phyloP scores from a whole-genome alignment of 2,113 vertebrate genomes.

The Galbula dea region DNA sequence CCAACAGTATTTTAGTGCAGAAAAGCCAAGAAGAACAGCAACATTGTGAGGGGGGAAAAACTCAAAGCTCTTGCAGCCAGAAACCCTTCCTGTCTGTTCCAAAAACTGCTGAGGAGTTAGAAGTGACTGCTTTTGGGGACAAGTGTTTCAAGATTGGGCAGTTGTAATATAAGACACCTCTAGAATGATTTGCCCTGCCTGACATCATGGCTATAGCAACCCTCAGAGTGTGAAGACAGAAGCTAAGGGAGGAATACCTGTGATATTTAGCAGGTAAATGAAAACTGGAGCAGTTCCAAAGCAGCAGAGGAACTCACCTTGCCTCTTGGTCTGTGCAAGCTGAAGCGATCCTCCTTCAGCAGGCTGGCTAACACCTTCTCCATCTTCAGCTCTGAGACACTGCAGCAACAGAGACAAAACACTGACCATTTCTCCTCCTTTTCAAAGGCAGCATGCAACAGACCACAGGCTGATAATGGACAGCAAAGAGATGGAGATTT shows the following conservation, averaged over 20 bases:
- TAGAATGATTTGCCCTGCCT: not conserved
- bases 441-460: accelerated
- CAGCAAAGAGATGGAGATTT: not conserved
- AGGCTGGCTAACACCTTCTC: constrained; percentile 81
- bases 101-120: not conserved
- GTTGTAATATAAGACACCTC: not conserved
- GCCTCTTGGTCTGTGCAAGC: constrained; percentile 68
- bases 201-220: not conserved
- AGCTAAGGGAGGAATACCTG: not conserved
- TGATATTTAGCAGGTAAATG: not conserved
- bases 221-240: not conserved
- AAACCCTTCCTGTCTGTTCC: not conserved
- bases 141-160: not conserved
- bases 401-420: constrained; percentile 45
- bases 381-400: constrained; percentile 88
- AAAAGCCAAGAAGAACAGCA: not conserved
- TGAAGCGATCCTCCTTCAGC: constrained; percentile 79
- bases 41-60: not conserved
- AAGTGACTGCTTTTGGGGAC: not conserved
- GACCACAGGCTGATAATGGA: not conserved
- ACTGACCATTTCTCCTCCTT: not conserved
- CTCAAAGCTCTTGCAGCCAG: not conserved
- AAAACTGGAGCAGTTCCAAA: not conserved
- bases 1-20: not conserved
- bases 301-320: constrained; percentile 79